phyloP scores from a whole-genome alignment of 2,797 vertebrate species.

The Notamacropus eugenii region DNA sequence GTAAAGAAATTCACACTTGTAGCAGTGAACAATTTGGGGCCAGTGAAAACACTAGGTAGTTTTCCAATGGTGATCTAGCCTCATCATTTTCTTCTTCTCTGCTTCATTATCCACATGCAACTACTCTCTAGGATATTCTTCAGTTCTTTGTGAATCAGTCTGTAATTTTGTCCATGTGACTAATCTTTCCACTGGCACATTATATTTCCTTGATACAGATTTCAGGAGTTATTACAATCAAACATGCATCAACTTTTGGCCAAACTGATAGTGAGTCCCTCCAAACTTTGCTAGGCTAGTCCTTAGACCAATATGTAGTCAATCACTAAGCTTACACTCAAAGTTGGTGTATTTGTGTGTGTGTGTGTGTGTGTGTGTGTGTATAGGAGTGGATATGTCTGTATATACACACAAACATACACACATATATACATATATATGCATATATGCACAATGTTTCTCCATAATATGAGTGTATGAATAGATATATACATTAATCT shows the following conservation, averaged over 20 bases:
- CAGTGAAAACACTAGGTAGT: not conserved
- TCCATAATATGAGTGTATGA: not conserved
- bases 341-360: too few relatives aligned
- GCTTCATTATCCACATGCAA: not conserved
- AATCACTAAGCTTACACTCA: not conserved
- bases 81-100: not conserved
- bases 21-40: not conserved
- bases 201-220: not conserved
- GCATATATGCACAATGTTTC: not conserved
- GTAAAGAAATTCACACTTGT: not conserved
- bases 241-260: not conserved
- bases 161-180: not conserved
- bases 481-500: not conserved
- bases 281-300: not conserved
- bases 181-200: not conserved
- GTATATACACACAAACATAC: not conserved
- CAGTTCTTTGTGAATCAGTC: not conserved
- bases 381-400: too few relatives aligned
- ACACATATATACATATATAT: not conserved
- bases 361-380: too few relatives aligned
- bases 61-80: not conserved
- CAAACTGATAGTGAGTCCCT: not conserved
- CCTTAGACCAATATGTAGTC: not conserved
- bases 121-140: not conserved
- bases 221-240: not conserved